Conservation (phyloP, 2,797 vertebrate genomes). For the Echiichthys vipera region DNA sequence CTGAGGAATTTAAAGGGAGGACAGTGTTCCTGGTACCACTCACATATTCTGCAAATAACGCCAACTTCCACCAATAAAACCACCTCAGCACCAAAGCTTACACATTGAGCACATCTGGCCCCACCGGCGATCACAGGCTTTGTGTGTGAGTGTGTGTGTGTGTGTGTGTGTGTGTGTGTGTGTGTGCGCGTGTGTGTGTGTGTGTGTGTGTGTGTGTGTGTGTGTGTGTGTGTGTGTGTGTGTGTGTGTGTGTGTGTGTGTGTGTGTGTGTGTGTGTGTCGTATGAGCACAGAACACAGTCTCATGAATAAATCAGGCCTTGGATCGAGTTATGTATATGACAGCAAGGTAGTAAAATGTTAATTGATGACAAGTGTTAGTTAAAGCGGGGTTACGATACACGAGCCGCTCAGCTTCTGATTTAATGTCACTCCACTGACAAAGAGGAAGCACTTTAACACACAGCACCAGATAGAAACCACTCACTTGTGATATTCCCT, state of each 20-base stretch:
- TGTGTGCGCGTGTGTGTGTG: too few species aligned
- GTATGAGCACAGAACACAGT: slow-evolving; percentile 4
- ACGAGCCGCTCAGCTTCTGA: slow-evolving; percentile 37
- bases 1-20: slow-evolving; percentile 55
- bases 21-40: slow-evolving; percentile 56
- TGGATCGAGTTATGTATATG: slow-evolving; percentile 26
- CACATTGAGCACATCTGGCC: slow-evolving; percentile 10
- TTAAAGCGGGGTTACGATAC: slow-evolving; percentile 47
- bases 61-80: slow-evolving; percentile 23
- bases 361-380: slow-evolving; percentile 70
- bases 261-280: background rate
- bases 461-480: slow-evolving; percentile 1
- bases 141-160: background rate
- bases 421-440: slow-evolving; percentile 20
- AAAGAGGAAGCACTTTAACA: slow-evolving; percentile 38
- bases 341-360: slow-evolving; percentile 61
- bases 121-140: background rate
- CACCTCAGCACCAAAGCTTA: slow-evolving; percentile 26
- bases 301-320: slow-evolving; percentile 59
- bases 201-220: background rate
- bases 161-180: background rate
- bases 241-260: background rate
- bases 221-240: background rate
- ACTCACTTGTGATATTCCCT: background rate
- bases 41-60: slow-evolving; percentile 6